Percentiles rank a stretch among this genome's conserved stretches.
Evolutionary conservation across 2,113 vertebrate species (phyloP).

Genomic region (Sterna hirundo): DNA sequence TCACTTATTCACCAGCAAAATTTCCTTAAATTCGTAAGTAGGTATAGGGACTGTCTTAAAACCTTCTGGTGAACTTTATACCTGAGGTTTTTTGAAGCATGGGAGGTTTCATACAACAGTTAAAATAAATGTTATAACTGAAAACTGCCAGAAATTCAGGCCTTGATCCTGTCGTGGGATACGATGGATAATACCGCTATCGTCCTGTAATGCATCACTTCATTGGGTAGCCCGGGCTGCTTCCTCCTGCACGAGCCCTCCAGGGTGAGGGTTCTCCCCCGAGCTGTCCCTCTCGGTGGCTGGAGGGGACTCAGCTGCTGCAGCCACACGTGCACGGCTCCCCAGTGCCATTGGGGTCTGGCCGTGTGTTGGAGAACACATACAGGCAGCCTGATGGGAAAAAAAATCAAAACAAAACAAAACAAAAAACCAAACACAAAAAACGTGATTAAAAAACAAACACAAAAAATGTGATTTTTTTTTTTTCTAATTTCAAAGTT

Average conservation of each 20-base stretch:
- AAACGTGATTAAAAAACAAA: neutral
- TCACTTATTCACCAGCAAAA: neutral
- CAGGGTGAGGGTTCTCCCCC: neutral
- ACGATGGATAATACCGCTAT: fast-evolving
- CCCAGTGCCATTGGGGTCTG: neutral
- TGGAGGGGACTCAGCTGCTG: neutral
- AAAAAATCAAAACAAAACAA: too few species aligned
- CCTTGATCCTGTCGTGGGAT: neutral
- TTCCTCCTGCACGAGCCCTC: neutral
- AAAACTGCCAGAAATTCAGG: neutral
- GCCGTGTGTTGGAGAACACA: neutral
- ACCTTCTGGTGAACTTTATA: neutral
- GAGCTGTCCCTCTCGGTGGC: neutral
- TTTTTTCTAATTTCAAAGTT: neutral
- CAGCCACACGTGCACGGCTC: neutral
- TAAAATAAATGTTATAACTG: neutral
- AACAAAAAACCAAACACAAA: neutral
- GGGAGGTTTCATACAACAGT: neutral
- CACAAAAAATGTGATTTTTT: neutral
- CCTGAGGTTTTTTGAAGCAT: neutral
- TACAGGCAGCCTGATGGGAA: neutral
- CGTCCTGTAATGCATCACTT: neutral
- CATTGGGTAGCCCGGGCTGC: neutral
- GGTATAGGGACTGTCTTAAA: neutral
- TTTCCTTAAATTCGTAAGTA: neutral